phyloP scores from a whole-genome alignment of 2,888 invertebrate species.

The Caenorhabditis macrosperma region DNA sequence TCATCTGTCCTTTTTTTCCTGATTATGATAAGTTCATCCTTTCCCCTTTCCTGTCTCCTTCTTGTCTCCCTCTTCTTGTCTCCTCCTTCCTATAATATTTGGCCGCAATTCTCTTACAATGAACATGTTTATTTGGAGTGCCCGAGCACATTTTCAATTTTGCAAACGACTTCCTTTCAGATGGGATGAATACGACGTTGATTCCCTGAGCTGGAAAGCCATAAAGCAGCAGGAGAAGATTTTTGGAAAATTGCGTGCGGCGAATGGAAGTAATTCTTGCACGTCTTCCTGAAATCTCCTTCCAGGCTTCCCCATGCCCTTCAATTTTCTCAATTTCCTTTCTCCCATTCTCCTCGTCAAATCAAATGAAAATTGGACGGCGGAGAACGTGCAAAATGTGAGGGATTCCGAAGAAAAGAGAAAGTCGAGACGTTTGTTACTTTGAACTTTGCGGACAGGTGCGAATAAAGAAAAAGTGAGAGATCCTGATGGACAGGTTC shows the following conservation, averaged over 20 bases:
- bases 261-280: constrained; percentile 7
- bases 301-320: not conserved
- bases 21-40: not conserved
- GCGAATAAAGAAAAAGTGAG: no score
- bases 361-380: no score
- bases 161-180: not conserved
- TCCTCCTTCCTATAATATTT: constrained; percentile 8
- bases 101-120: constrained; percentile 28
- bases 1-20: not conserved
- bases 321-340: no score
- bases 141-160: not conserved
- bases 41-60: not conserved
- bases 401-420: no score
- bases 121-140: constrained; percentile 44
- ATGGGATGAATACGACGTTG: not conserved
- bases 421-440: no score
- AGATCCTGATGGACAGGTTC: no score
- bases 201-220: not conserved
- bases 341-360: no score
- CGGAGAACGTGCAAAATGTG: no score
- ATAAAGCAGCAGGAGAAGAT: not conserved
- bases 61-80: not conserved
- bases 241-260: constrained; percentile 2
- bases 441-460: no score
- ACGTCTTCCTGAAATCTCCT: constrained; percentile 4